Evolutionary conservation across 2,888 invertebrate genomes (phyloP).

Genomic region (Netelia inedita): DNA sequence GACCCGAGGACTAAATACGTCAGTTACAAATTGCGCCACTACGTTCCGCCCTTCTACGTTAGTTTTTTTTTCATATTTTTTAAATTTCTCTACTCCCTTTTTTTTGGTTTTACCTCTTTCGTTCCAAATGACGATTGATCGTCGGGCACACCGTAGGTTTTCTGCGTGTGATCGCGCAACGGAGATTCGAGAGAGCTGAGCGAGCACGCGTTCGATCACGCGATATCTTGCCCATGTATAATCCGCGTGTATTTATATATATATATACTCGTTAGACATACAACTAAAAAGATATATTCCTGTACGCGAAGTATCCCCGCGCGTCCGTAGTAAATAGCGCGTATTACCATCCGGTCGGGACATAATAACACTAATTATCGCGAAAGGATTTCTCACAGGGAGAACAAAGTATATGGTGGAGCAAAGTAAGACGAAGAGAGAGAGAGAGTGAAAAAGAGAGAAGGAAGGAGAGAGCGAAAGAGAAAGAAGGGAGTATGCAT

Average conservation of each 20-base stretch:
- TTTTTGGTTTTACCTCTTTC: background rate
- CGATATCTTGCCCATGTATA: constrained; percentile 46
- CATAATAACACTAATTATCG: constrained; percentile 73
- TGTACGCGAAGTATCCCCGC: constrained; percentile 62
- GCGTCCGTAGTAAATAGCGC: constrained; percentile 68
- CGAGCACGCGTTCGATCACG: constrained; percentile 69
- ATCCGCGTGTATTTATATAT: background rate
- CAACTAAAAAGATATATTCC: constrained; percentile 13
- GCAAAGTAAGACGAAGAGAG: constrained; percentile 6
- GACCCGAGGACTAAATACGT: background rate
- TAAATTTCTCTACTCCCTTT: background rate
- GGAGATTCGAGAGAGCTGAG: constrained; percentile 54
- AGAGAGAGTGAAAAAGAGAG: constrained; percentile 19
- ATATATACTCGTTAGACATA: background rate
- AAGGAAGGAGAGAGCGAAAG: constrained; percentile 11
- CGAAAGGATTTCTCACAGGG: constrained; percentile 67
- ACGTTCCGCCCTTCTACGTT: background rate
- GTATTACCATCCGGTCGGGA: constrained; percentile 70
- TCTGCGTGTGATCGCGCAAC: constrained; percentile 53
- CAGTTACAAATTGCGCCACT: background rate
- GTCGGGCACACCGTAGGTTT: constrained; percentile 28
- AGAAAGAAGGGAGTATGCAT: constrained; percentile 21
- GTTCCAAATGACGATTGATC: constrained; percentile 58
- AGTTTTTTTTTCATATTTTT: background rate
- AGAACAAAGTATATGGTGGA: constrained; percentile 63